Base-by-base conservation (phyloP, 2,888 invertebrate species). In the Acleris laterana region DNA sequence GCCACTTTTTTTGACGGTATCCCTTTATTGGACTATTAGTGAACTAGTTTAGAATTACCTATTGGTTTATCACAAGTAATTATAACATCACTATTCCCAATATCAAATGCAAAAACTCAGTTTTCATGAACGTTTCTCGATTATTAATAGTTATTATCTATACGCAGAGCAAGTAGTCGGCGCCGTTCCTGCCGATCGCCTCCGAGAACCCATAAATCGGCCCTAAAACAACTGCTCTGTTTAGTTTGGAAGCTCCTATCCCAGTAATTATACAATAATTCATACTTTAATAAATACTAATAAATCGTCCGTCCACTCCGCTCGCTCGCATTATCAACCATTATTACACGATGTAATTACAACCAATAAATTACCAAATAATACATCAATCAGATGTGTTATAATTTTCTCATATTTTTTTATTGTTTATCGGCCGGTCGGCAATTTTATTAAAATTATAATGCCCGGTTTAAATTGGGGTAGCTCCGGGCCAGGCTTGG, bases 321-420 rank as follows among this genome's bases (percentile, higher is more conserved):
- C 77, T 74, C 77, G 78, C 77, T 79, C 78, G 85, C 84, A 91
- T 92, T 92, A 92, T 90, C 87, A 77, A 80, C 87, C 86, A 86
- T 89, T 90, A 92, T 92, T 92, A 92, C 89, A 88, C 85, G 89
- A 91, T 92, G 90, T 93, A 91, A 93, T 93, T 93, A 93, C 87
- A 84, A 74, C 82, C 91, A 87, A 93, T 93, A 93, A 93, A 92
- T 93, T 92, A 91, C 86, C 89, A 89, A 92, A 93, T 93, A 92
- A 90, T 92, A 90, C 92, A 92, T 93, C 92, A 92, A 93, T 93
- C 92, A 92, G 92, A 92, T 87, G 91, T 92, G 91, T 93, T 92
- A 93, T 91, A 92, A 92, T 91, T 92, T 90, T 84, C 82, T 85
- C 84, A 81, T 85, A 83, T 88, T 83, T 82, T 80, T 84, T 85